phyloP scores from a whole-genome alignment of 2,797 vertebrate species.

The Myripristis murdjan region DNA sequence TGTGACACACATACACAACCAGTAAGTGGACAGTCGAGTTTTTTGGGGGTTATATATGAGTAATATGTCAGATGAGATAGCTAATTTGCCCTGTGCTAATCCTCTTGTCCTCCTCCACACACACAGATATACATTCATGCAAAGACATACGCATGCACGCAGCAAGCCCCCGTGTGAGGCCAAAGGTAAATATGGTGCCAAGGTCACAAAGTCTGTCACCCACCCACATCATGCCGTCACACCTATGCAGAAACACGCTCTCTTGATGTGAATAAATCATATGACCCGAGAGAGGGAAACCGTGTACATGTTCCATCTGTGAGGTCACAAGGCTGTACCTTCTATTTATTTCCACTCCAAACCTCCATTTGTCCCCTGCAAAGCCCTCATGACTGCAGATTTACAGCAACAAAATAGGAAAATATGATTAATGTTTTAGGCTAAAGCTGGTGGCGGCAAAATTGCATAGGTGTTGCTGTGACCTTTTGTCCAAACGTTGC shows the following conservation, averaged over 20 bases:
- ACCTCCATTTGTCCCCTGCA: constrained; percentile 20
- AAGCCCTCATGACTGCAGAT: constrained; percentile 15
- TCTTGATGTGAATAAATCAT: constrained; percentile 68
- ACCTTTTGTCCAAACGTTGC: constrained; percentile 17
- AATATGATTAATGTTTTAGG: constrained; percentile 56
- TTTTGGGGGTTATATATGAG: not conserved
- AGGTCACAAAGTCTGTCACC: constrained; percentile 35
- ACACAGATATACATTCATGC: not conserved
- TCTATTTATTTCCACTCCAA: constrained; percentile 49
- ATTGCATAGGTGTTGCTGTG: not conserved
- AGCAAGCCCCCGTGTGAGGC: constrained; percentile 1
- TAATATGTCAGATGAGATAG: not conserved
- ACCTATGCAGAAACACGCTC: constrained; percentile 39
- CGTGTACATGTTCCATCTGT: constrained; percentile 53
- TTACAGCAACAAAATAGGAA: constrained; percentile 41
- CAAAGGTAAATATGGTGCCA: constrained; percentile 26
- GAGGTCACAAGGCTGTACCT: constrained; percentile 41
- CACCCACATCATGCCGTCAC: constrained; percentile 34
- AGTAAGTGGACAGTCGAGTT: not conserved
- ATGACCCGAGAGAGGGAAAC: constrained; percentile 37
- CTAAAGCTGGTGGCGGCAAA: constrained; percentile 18
- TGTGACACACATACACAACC: not conserved
- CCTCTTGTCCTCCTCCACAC: not conserved
- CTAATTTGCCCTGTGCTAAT: too few species aligned
- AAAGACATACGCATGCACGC: not conserved